A percentile compares a stretch with the other conserved stretches of the same genome.
phyloP scores from a whole-genome alignment of 2,797 vertebrate genomes.

The Pseudochromis fuscus region DNA sequence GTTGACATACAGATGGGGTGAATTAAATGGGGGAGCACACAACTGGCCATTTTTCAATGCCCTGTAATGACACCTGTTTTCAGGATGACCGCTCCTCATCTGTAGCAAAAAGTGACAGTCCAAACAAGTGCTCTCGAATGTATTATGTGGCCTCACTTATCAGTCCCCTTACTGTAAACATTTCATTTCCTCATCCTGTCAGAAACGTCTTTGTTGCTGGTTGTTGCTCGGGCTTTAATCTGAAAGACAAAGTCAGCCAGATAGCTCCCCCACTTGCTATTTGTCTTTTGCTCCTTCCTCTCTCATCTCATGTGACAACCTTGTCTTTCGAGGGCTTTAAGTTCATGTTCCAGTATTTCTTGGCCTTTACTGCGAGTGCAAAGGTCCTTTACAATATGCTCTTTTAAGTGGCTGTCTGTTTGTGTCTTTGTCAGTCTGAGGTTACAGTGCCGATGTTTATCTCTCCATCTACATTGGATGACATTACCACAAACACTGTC shows the following conservation, averaged over 20 bases:
- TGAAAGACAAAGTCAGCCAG: constrained; percentile 85
- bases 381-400: constrained; percentile 66
- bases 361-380: constrained; percentile 59
- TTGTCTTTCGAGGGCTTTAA: constrained; percentile 66
- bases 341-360: constrained; percentile 70
- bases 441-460: constrained; percentile 86
- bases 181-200: constrained; percentile 88
- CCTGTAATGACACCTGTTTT: constrained; percentile 72
- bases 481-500: constrained; percentile 86
- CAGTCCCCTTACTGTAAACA: constrained; percentile 80
- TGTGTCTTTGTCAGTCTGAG: constrained; percentile 76
- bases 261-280: constrained; percentile 68
- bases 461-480: constrained; percentile 82
- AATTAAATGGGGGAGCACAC: constrained; percentile 59
- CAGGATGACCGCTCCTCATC: constrained; percentile 61
- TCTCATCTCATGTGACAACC: constrained; percentile 73
- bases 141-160: constrained; percentile 72
- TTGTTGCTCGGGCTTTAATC: constrained; percentile 85
- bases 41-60: constrained; percentile 69
- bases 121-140: constrained; percentile 68
- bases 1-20: constrained; percentile 58
- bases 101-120: constrained; percentile 67
- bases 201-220: constrained; percentile 80
- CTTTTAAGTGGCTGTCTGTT: constrained; percentile 69
- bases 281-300: constrained; percentile 73